A percentile compares a stretch with the other conserved stretches of the same genome.
Evolutionary conservation across 1,140 invertebrate genomes (phyloP).

Genomic region (Formica exsecta): DNA sequence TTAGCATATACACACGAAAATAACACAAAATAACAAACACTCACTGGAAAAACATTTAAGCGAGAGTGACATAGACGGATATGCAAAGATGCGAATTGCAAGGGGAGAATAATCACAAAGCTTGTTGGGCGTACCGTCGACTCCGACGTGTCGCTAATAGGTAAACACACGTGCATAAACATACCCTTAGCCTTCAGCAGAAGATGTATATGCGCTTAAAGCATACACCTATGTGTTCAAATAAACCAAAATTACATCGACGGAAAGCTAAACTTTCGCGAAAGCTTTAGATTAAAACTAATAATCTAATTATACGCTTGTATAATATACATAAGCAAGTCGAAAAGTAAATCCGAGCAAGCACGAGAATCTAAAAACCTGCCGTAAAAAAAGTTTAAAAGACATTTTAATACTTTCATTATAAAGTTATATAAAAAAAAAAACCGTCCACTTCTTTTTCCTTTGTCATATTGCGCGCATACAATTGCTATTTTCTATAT

Average conservation of each 20-base stretch:
- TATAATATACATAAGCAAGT: background rate
- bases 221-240: conserved; percentile 39
- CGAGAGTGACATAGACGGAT: conserved; percentile 19
- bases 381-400: background rate
- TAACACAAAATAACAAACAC: conserved; percentile 5
- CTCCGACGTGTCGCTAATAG: conserved; percentile 68
- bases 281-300: conserved; percentile 25
- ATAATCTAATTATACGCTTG: conserved; percentile 14
- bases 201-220: conserved; percentile 48
- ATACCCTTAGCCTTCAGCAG: conserved; percentile 23
- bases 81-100: conserved; percentile 35
- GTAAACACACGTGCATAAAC: conserved; percentile 73
- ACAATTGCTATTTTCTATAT: background rate
- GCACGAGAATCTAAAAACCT: background rate
- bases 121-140: conserved; percentile 28
- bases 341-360: background rate
- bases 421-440: background rate
- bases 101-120: conserved; percentile 57
- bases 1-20: background rate
- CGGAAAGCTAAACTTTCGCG: conserved; percentile 12
- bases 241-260: conserved; percentile 63
- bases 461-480: background rate
- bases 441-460: background rate
- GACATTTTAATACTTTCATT: conserved; percentile 1
- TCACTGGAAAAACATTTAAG: conserved; percentile 37